Percentiles rank a stretch among this genome's conserved stretches.
Conservation (phyloP, 30 jellyfish, hydroid and myxozoan species). For the Mastigias papua region DNA sequence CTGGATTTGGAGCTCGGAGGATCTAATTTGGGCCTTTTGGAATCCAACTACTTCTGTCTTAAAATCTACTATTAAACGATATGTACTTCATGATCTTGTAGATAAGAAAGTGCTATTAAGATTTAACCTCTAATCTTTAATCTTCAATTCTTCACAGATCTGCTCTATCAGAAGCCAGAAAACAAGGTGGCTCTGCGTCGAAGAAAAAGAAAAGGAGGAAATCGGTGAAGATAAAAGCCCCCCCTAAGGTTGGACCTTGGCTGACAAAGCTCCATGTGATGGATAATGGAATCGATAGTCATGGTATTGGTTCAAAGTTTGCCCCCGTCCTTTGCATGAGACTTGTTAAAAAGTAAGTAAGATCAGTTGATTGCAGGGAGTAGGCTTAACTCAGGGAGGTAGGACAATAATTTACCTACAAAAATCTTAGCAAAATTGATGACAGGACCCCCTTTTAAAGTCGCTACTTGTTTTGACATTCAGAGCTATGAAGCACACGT, state of each 20-base stretch:
- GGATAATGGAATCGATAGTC: conserved; percentile 81
- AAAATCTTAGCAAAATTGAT: too few species aligned
- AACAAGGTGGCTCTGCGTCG: not conserved
- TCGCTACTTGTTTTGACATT: too few species aligned
- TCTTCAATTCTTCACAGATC: not conserved
- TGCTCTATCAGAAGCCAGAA: conserved; percentile 23
- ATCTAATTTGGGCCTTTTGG: too few species aligned
- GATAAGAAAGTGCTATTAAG: too few species aligned
- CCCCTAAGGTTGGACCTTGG: conserved; percentile 94
- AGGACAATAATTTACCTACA: too few species aligned
- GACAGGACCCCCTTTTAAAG: too few species aligned
- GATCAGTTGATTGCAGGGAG: not conserved
- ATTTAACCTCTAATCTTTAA: not conserved
- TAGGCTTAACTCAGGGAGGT: not conserved
- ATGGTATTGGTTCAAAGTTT: conserved; percentile 54
- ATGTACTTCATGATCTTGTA: too few species aligned
- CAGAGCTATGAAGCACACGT: too few species aligned
- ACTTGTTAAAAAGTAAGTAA: conserved; percentile 60
- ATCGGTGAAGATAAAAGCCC: conserved; percentile 39
- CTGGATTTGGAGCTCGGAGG: too few species aligned
- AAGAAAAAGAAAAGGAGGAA: conserved; percentile 74
- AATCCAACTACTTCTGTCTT: too few species aligned
- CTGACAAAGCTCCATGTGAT: conserved; percentile 66
- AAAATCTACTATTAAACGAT: too few species aligned
- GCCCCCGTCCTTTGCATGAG: conserved; percentile 82